phyloP scores from a whole-genome alignment of 2,888 invertebrate genomes.

The Melieria picta region DNA sequence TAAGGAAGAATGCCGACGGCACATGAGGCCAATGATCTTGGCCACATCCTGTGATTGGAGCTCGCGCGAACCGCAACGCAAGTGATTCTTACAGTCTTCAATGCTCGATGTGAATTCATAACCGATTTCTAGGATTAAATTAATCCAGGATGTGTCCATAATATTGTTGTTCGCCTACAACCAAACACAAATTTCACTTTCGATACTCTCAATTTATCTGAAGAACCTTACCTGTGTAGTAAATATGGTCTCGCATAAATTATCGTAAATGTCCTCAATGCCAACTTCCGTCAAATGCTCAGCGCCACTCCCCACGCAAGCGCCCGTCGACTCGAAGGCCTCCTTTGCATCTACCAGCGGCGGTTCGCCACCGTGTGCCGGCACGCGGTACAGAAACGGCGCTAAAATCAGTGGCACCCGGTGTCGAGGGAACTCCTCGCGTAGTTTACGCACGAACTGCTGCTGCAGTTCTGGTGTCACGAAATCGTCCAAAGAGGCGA shows the following conservation, averaged over 20 bases:
- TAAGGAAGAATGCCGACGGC: constrained; percentile 76
- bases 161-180: constrained; percentile 66
- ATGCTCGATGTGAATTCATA: constrained; percentile 86
- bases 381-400: constrained; percentile 77
- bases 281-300: constrained; percentile 54
- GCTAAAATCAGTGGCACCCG: constrained; percentile 89
- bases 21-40: constrained; percentile 86
- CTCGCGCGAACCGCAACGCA: constrained; percentile 84
- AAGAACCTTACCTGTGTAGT: constrained; percentile 51
- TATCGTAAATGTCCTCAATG: constrained; percentile 64
- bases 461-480: constrained; percentile 57
- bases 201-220: neutral
- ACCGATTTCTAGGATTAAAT: constrained; percentile 89
- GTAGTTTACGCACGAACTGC: constrained; percentile 80
- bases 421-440: constrained; percentile 88
- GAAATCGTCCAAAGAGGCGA: constrained; percentile 69
- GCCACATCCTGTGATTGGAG: constrained; percentile 87
- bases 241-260: constrained; percentile 62
- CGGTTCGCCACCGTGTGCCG: constrained; percentile 28
- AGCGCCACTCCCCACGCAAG: constrained; percentile 67
- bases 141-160: constrained; percentile 82
- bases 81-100: constrained; percentile 87
- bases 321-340: constrained; percentile 67
- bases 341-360: constrained; percentile 58
- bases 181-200: neutral